phyloP scores from a whole-genome alignment of 2,888 invertebrate species.

The Serripes groenlandicus region DNA sequence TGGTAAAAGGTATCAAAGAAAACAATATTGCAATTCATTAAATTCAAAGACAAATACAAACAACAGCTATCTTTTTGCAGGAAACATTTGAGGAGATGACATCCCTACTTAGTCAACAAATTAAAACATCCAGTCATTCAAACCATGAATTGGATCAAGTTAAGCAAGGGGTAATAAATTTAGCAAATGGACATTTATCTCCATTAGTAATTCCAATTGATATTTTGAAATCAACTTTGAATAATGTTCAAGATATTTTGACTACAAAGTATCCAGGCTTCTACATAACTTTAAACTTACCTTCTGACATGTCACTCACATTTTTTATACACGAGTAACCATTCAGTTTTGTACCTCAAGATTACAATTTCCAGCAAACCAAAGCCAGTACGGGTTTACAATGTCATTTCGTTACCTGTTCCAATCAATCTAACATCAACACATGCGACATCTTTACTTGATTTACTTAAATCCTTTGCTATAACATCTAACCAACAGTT shows the following conservation, averaged over 20 bases:
- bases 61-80: background rate
- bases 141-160: constrained; percentile 32
- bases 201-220: constrained; percentile 24
- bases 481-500: constrained; percentile 42
- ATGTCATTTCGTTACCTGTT: constrained; percentile 50
- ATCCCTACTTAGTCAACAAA: background rate
- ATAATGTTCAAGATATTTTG: constrained; percentile 22
- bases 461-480: constrained; percentile 42
- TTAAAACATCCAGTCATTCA: constrained; percentile 15
- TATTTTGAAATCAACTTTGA: constrained; percentile 4
- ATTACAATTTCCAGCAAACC: too few species aligned
- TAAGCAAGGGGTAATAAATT: constrained; percentile 13
- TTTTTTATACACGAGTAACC: constrained; percentile 29
- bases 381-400: too few species aligned
- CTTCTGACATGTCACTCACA: constrained; percentile 21
- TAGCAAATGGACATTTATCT: constrained; percentile 38
- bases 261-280: constrained; percentile 24
- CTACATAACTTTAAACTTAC: background rate
- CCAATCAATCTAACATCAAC: constrained; percentile 49
- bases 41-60: background rate
- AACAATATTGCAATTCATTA: background rate
- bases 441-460: constrained; percentile 59
- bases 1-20: constrained; percentile 15
- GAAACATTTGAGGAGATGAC: constrained; percentile 27
- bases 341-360: constrained; percentile 22